These are phyloP conservation scores for Oreamnos americanus DNA, from an alignment of 2,113 vertebrate genomes.

Conservation along the genomic window DNA sequence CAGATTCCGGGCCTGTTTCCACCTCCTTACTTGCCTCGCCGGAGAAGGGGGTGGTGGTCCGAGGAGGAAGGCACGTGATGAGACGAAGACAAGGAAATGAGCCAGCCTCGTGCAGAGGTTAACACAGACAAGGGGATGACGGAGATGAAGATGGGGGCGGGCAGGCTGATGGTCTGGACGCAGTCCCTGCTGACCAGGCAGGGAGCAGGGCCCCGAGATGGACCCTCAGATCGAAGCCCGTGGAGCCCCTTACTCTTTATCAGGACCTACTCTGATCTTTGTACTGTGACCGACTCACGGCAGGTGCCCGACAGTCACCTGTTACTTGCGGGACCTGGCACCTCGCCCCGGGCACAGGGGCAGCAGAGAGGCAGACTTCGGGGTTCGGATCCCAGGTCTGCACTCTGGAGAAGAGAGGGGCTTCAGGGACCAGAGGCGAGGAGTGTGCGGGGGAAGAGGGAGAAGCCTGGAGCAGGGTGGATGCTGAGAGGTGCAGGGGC, in stretches of 20 bases:
- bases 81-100: fast-evolving
- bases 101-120: neutral
- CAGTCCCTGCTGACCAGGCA: fast-evolving
- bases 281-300: fast-evolving
- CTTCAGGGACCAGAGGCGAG: neutral
- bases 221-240: fast-evolving
- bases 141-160: fast-evolving
- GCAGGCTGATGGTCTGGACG: neutral
- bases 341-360: fast-evolving
- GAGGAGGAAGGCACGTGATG: fast-evolving
- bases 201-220: fast-evolving
- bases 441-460: fast-evolving
- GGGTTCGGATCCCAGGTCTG: neutral
- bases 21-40: fast-evolving
- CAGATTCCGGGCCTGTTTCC: neutral
- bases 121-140: fast-evolving
- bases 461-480: fast-evolving
- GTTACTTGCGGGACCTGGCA: fast-evolving
- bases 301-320: fast-evolving
- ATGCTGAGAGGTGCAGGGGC: neutral
- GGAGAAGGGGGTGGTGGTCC: fast-evolving
- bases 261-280: neutral
- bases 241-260: fast-evolving
- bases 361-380: neutral
- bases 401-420: neutral